Evolutionary conservation across 2,113 vertebrate species (phyloP).

Genomic region (Etheostoma spectabile): DNA sequence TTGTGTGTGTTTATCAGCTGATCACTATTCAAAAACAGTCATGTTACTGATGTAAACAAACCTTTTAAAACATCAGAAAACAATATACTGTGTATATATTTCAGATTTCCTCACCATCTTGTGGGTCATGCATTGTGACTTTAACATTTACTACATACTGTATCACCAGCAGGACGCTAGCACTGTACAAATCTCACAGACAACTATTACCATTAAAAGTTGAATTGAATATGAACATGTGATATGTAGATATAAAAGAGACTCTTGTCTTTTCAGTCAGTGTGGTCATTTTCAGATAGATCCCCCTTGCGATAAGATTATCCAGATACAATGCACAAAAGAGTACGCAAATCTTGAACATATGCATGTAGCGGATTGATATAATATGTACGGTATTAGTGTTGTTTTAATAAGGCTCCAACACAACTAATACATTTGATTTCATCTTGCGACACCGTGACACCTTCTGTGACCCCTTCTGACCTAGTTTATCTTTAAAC

Average conservation of each 20-base stretch:
- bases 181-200: not conserved
- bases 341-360: not conserved
- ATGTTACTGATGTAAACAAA: not conserved
- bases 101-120: not conserved
- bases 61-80: not conserved
- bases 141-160: not conserved
- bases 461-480: not conserved
- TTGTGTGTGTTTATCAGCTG: not conserved
- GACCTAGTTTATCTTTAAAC: slow-evolving; percentile 4
- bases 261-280: not conserved
- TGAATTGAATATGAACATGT: not conserved
- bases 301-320: not conserved
- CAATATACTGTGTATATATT: not conserved
- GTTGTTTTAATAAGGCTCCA: slow-evolving; percentile 12
- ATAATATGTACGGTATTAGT: not conserved
- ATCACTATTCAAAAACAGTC: not conserved
- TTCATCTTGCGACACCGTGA: not conserved
- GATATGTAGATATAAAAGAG: not conserved
- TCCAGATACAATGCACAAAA: not conserved
- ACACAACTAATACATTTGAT: not conserved
- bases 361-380: not conserved
- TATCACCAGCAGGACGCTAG: not conserved
- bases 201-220: too few relatives aligned
- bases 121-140: not conserved
- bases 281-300: not conserved